Base-by-base conservation (phyloP, 2,113 vertebrate species). In the Pyxicephalus adspersus region DNA sequence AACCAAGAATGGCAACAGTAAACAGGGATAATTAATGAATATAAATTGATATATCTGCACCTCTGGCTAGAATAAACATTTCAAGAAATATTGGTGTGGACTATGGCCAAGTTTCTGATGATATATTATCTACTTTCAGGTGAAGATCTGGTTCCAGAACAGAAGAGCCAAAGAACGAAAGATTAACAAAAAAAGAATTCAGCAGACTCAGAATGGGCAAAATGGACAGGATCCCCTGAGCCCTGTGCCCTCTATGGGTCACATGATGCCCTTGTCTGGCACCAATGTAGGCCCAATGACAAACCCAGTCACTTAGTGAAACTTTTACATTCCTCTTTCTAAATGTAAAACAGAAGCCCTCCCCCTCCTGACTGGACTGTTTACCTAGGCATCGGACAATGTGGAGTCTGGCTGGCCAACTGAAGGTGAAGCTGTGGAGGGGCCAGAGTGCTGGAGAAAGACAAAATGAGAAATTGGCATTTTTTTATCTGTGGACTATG, bases 131-230 rank as follows among this genome's bases (percentile, higher is more conserved):
- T 51, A 25, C n/a, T 71, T 84, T 29, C 85, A 94, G 93, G 93
- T 94, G 82, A 94, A 94, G 86, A 94, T 94, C 55, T 94, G 93
- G 93, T 94, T 94, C 88, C 93, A 94, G 86, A 94, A 94, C 19
- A 88, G 93, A 74, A 87, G 93, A 83, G 93, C 93, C 0, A 94
- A 94, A 78, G 93, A 94, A 83, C 90, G 93, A 83, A 94, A 94
- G 83, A 92, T 94, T 85, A 94, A 91, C 84, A 94, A 93, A 86
- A 94, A 94, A 87, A 92, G 93, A 77, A 63, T 92, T 76, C 92
- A 93, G 83, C 91, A 93, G 74, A 83, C 89, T 0, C 92, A 91
- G 83, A 85, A 89, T 0, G 88, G 90, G 76, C 87, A 88, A 55
- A 89, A 85, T 1, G 84, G 87, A 31, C 86, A 87, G 0, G 92